A percentile compares a stretch with the other conserved stretches of the same genome.
Conservation (phyloP, 2,888 invertebrate genomes). For the Drosophila setosimentum region DNA sequence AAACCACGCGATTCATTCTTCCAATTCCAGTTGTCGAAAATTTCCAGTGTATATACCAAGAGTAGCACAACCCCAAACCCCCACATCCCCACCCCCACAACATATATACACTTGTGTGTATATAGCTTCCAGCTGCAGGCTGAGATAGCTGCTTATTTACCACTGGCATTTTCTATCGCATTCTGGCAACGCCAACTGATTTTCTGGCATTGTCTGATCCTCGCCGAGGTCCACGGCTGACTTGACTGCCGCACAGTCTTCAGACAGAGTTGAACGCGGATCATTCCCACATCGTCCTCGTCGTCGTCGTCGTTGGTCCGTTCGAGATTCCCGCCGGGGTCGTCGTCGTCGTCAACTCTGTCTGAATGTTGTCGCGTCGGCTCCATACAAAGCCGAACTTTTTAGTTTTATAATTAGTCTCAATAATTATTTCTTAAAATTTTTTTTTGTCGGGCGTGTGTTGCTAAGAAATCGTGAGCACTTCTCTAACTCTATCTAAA, state of each 20-base stretch:
- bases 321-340: conserved; percentile 60
- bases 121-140: conserved; percentile 30
- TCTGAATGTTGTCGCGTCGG: conserved; percentile 83
- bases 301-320: conserved; percentile 61
- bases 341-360: conserved; percentile 78
- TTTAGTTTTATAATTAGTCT: conserved; percentile 38
- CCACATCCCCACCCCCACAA: not conserved
- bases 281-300: conserved; percentile 72
- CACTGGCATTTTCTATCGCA: conserved; percentile 38
- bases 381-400: conserved; percentile 42
- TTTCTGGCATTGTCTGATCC: conserved; percentile 63
- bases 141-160: conserved; percentile 70
- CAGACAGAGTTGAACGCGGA: conserved; percentile 85
- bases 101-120: conserved; percentile 8
- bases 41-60: conserved; percentile 72
- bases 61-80: conserved; percentile 4
- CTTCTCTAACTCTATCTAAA: not conserved
- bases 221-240: conserved; percentile 51
- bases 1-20: conserved; percentile 25
- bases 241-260: conserved; percentile 78
- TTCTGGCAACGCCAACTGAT: conserved; percentile 49
- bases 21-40: conserved; percentile 60
- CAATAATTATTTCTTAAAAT: not conserved
- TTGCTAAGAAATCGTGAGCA: conserved; percentile 64
- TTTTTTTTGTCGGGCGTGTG: conserved; percentile 58